Conservation (phyloP, 1,140 invertebrate species). For the Drosophila arizonae region DNA sequence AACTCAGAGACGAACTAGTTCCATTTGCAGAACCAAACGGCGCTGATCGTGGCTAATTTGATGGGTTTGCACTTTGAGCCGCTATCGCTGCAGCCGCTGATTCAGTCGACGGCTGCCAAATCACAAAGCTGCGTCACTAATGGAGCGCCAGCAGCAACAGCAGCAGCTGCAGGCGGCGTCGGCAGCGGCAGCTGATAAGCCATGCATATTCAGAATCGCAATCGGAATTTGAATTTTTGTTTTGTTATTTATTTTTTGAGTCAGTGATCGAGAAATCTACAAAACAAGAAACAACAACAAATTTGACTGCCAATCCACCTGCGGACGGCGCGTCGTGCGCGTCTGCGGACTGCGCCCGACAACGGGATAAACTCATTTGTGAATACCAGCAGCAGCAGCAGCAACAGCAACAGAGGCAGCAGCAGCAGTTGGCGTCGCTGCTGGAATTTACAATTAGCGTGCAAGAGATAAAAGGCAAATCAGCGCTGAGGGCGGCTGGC, state of each 20-base stretch:
- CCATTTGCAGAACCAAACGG: not conserved
- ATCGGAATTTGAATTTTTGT: not conserved
- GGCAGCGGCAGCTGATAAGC: slow-evolving; percentile 1
- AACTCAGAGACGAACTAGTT: slow-evolving; percentile 7
- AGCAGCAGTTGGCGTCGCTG: slow-evolving; percentile 16
- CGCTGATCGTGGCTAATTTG: slow-evolving; percentile 3
- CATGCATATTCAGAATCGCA: not conserved
- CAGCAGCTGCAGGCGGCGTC: not conserved
- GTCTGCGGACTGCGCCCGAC: slow-evolving; percentile 19
- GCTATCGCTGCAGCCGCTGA: slow-evolving; percentile 1
- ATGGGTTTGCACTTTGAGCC: not conserved
- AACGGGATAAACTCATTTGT: slow-evolving; percentile 56
- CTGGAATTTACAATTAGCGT: slow-evolving; percentile 56
- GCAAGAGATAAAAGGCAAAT: slow-evolving; percentile 44
- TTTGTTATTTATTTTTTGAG: not conserved
- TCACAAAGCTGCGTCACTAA: slow-evolving; percentile 6
- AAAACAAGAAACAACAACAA: slow-evolving; percentile 1
- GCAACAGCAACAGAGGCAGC: slow-evolving; percentile 7
- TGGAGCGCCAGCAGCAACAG: not conserved
- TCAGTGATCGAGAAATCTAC: slow-evolving; percentile 18
- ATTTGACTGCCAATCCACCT: slow-evolving; percentile 10
- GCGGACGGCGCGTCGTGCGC: slow-evolving; percentile 1
- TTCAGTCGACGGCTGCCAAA: not conserved
- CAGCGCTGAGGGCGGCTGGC: slow-evolving; percentile 41
- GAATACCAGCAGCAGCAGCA: slow-evolving; percentile 15